Base-by-base conservation (phyloP, 2,888 invertebrate species). In the Leptodirus hochenwartii region DNA sequence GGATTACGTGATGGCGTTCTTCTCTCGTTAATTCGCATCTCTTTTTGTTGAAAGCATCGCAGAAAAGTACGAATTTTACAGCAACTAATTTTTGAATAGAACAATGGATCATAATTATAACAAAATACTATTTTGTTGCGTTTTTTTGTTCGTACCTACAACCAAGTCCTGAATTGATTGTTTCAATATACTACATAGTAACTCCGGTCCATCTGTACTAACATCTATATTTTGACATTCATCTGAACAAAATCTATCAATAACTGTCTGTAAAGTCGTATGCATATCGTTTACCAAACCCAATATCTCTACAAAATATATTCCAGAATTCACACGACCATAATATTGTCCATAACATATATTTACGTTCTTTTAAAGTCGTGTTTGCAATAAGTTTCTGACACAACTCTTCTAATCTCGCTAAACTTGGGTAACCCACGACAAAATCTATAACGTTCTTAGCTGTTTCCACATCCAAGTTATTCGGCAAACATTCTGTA, bases 1-100 rank as follows among this genome's bases (percentile, higher is more conserved):
- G 61, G 34, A 73, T 66, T 14, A 74, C 69, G 50, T 72, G 70
- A 44, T 72, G 64, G 37, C 70, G 58, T 44, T 74, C 73, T 38
- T 66, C 64, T 33, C 64, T 56, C 5, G 67, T 59, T 35, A 73
- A 51, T 41, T 69, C 67, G 22, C 61, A 54, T 45, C 69, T 70
- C 40, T 67, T 59, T 46, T 66, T 66, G 12, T 68, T 63, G 46
- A 70, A 73, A 35, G 73, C 53, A 46, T 72, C 69, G 51, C 71
- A 73, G 20, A 73, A 55, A 33, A 70, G 59, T 29, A 72, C 49
- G 20, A 66, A 47, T 50, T 64, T 64, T 27, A 56, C 58, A 37
- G 56, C 55, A 37, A 59, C 65, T 63, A 34, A 3, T 50, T 49
- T 34, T 34, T 33, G 16, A 24, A 9, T n/a, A 4, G 6, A 27